These are phyloP conservation scores for Thysanoteuthis rhombus DNA, from an alignment of 2,888 invertebrate genomes.

Conservation along the genomic window DNA sequence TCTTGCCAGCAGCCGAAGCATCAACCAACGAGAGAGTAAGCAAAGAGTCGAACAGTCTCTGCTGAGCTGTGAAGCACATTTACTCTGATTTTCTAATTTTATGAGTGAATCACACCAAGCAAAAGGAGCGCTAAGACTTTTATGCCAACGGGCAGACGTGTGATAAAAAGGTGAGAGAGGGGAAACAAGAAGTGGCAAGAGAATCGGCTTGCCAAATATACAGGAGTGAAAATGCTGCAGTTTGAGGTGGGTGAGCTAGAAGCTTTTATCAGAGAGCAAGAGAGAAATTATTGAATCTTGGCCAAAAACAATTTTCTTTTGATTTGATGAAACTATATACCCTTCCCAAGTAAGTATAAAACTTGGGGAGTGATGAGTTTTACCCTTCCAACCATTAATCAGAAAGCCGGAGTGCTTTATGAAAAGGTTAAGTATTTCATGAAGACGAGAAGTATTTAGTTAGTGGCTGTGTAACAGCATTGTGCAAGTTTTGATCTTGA, in stretches of 20 bases:
- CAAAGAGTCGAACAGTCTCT: too few species aligned
- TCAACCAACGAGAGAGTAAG: too few species aligned
- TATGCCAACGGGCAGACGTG: too few species aligned
- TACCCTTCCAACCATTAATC: background rate
- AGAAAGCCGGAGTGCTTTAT: background rate
- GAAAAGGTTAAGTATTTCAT: background rate
- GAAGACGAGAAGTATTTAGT: background rate
- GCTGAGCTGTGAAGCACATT: too few species aligned
- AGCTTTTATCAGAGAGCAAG: background rate
- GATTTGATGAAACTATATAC: background rate
- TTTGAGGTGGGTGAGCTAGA: background rate
- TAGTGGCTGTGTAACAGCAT: background rate
- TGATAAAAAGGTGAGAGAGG: too few species aligned
- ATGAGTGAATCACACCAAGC: too few species aligned
- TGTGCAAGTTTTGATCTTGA: background rate
- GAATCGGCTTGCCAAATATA: background rate
- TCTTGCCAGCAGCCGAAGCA: too few species aligned
- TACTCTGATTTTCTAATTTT: too few species aligned
- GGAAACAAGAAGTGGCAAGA: too few species aligned
- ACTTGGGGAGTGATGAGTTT: too few species aligned
- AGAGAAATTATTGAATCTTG: background rate
- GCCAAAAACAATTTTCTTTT: background rate
- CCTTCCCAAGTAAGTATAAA: too few species aligned
- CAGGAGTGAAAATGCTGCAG: background rate
- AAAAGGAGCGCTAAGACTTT: too few species aligned